Conservation (phyloP, 1,140 invertebrate species). For the Ceratosolen fusciceps region DNA sequence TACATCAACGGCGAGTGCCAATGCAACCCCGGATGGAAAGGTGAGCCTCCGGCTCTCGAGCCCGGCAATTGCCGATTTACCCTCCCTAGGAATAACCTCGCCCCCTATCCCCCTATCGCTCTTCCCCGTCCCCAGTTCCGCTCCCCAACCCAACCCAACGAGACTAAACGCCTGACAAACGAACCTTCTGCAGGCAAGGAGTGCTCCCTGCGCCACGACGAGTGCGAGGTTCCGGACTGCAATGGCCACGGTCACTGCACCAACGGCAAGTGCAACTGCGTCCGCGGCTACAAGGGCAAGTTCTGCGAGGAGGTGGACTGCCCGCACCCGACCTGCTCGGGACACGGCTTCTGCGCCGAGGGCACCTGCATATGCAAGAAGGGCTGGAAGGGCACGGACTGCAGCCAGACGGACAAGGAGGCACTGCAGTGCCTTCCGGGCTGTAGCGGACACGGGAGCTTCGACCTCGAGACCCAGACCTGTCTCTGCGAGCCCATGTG, state of each 20-base stretch:
- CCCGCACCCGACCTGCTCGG: constrained; percentile 94
- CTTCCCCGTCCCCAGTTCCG: no score
- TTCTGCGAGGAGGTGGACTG: constrained; percentile 95
- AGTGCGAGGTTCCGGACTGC: constrained; percentile 94
- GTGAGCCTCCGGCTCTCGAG: no score
- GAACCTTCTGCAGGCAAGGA: constrained; percentile 75
- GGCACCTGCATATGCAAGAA: constrained; percentile 98
- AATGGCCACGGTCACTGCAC: constrained; percentile 95
- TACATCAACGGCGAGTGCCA: constrained; percentile 96
- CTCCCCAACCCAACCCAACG: no score
- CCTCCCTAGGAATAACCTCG: not conserved
- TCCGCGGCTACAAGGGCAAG: constrained; percentile 92
- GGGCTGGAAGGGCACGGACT: constrained; percentile 95
- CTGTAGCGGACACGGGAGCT: constrained; percentile 94
- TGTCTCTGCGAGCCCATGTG: constrained; percentile 93
- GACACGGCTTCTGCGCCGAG: constrained; percentile 95
- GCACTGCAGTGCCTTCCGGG: constrained; percentile 94
- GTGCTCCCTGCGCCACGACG: constrained; percentile 92
- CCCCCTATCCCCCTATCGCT: no score
- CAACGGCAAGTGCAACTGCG: constrained; percentile 94
- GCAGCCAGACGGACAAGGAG: constrained; percentile 92
- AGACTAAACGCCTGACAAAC: no score
- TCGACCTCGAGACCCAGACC: constrained; percentile 91
- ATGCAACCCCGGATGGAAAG: constrained; percentile 98
- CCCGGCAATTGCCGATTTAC: not conserved